Percentiles rank a stretch among this genome's conserved stretches.
These are phyloP conservation scores for Doryteuthis pealeii DNA, from an alignment of 1,140 invertebrate species.

Conservation along the genomic window DNA sequence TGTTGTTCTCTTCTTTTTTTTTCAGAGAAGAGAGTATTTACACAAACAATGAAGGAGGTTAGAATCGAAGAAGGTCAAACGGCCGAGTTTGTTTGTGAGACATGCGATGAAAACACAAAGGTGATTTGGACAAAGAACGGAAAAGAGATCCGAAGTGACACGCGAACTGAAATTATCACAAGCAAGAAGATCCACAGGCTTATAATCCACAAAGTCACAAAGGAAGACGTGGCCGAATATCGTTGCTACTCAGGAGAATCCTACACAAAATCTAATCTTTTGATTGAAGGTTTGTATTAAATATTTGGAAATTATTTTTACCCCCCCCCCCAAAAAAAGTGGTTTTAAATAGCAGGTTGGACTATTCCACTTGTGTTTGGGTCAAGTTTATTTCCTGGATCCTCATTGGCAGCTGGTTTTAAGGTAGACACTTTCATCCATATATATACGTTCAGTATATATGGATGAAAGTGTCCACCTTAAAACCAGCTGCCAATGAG, in stretches of 20 bases:
- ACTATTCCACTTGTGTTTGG: no score
- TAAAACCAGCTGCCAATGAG: no score
- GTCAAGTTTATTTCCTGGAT: no score
- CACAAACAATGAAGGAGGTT: constrained; percentile 56
- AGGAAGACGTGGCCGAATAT: constrained; percentile 50
- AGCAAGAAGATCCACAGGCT: constrained; percentile 48
- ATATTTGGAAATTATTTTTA: background rate
- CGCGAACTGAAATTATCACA: constrained; percentile 72
- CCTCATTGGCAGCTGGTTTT: no score
- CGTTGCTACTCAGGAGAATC: constrained; percentile 48
- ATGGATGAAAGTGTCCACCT: no score
- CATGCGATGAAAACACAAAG: constrained; percentile 54
- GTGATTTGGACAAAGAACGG: constrained; percentile 62
- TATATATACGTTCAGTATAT: no score
- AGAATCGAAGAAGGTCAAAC: constrained; percentile 67
- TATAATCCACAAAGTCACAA: constrained; percentile 42
- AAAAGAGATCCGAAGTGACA: constrained; percentile 58
- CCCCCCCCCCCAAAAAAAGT: no score
- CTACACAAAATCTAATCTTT: constrained; percentile 42
- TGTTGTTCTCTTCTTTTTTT: no score
- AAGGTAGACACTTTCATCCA: no score
- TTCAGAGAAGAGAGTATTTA: constrained; percentile 26
- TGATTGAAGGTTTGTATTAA: constrained; percentile 44
- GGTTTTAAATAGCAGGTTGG: no score
- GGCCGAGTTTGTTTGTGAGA: constrained; percentile 60